These are phyloP conservation scores for Drosophila austrosaltans DNA, from an alignment of 2,888 invertebrate genomes.

Conservation along the genomic window DNA sequence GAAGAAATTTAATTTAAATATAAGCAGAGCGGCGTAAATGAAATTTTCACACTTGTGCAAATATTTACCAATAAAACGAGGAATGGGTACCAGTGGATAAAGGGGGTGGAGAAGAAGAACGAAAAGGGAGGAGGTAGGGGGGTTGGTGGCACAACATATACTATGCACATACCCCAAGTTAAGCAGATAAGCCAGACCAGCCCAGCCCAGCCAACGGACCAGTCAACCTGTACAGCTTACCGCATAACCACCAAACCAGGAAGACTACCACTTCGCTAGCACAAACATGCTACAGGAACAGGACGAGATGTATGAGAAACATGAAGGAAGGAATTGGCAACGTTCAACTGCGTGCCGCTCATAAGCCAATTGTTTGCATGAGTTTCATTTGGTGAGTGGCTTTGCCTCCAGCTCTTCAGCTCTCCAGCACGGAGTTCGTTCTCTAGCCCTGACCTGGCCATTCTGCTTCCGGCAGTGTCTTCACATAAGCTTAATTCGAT, in stretches of 20 bases:
- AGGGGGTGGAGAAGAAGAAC: constrained; percentile 22
- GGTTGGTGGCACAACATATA: constrained; percentile 4
- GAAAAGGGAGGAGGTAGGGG: neutral
- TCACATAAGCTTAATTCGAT: constrained; percentile 80
- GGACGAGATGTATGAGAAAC: neutral
- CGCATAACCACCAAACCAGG: constrained; percentile 31
- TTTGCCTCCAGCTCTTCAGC: constrained; percentile 38
- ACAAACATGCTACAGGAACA: constrained; percentile 11
- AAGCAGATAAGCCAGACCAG: constrained; percentile 73
- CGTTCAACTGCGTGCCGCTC: constrained; percentile 61
- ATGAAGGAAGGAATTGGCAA: constrained; percentile 4
- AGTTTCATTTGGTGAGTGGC: constrained; percentile 73
- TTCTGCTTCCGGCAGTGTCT: constrained; percentile 43
- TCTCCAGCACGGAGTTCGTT: neutral
- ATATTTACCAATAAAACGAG: constrained; percentile 78
- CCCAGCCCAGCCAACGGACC: constrained; percentile 30
- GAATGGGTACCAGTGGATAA: constrained; percentile 32
- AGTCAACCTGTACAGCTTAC: constrained; percentile 33
- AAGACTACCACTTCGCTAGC: constrained; percentile 43
- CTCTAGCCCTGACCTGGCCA: constrained; percentile 3
- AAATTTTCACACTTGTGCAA: constrained; percentile 81
- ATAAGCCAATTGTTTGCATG: constrained; percentile 76
- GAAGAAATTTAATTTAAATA: constrained; percentile 79
- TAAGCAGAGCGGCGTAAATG: constrained; percentile 79
- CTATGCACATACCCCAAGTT: constrained; percentile 66